Conservation (phyloP, 2,888 invertebrate genomes). For the Limnephilus rhombicus region DNA sequence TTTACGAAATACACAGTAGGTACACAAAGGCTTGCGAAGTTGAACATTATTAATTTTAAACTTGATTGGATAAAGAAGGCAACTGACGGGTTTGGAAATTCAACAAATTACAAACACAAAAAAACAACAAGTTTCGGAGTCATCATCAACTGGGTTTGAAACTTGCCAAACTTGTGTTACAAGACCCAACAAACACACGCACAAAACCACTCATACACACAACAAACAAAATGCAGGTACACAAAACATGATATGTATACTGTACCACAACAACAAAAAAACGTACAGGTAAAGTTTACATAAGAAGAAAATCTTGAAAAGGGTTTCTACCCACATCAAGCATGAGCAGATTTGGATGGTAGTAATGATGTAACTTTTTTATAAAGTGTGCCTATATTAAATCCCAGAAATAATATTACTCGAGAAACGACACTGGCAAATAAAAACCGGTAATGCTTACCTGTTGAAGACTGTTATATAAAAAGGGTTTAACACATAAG, state of each 20-base stretch:
- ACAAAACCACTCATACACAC: not conserved
- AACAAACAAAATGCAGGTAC: not conserved
- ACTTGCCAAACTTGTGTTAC: constrained; percentile 30
- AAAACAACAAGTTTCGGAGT: constrained; percentile 26
- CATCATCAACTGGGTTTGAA: constrained; percentile 15
- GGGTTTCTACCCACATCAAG: not conserved
- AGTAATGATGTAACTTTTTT: not conserved
- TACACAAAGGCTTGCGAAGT: not conserved
- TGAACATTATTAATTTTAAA: not conserved
- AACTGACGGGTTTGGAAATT: not conserved
- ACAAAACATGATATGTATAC: not conserved
- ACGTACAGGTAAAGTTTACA: not conserved
- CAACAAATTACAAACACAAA: not conserved
- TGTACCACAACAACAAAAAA: not conserved
- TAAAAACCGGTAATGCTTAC: not conserved
- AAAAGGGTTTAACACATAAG: not conserved
- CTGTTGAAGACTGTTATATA: not conserved
- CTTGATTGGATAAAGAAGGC: not conserved
- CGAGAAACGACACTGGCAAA: not conserved
- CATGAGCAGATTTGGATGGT: not conserved
- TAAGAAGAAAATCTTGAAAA: not conserved
- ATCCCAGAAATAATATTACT: not conserved
- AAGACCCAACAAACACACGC: not conserved
- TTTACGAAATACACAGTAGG: not conserved
- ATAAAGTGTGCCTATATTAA: not conserved